Percentiles rank a stretch among this genome's conserved stretches.
phyloP scores from a whole-genome alignment of 2,113 vertebrate genomes.

The Notarius quadriscutis region DNA sequence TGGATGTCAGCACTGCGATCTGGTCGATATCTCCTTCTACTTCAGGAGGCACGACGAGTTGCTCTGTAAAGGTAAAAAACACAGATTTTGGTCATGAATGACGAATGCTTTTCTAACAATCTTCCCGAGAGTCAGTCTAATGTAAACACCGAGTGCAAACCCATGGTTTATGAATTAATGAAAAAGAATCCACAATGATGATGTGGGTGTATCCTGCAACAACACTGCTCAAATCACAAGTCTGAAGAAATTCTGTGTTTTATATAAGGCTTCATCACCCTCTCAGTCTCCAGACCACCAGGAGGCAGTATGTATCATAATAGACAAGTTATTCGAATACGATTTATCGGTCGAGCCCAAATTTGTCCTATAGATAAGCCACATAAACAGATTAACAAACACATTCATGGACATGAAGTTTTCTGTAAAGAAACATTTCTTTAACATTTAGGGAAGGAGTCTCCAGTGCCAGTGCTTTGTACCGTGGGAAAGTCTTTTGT shows the following conservation, averaged over 20 bases:
- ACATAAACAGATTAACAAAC: too few relatives aligned
- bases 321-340: background rate
- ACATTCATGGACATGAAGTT: too few relatives aligned
- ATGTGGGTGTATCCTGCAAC: background rate
- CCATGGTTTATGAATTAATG: background rate
- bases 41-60: conserved; percentile 60
- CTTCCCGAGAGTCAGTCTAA: background rate
- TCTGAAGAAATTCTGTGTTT: background rate
- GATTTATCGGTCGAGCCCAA: too few relatives aligned
- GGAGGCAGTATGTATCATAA: background rate
- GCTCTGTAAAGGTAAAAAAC: conserved; percentile 64
- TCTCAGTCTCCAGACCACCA: background rate
- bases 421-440: too few relatives aligned
- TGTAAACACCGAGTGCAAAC: background rate
- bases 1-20: conserved; percentile 83
- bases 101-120: background rate
- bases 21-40: conserved; percentile 76
- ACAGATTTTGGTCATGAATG: background rate
- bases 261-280: background rate
- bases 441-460: too few relatives aligned
- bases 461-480: background rate
- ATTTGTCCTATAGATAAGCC: too few relatives aligned
- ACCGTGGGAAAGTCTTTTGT: too few relatives aligned
- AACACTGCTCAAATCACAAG: background rate
- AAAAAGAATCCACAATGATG: background rate